Evolutionary conservation across 2,888 invertebrate species (phyloP).

Genomic region (Strigamia maritima): DNA sequence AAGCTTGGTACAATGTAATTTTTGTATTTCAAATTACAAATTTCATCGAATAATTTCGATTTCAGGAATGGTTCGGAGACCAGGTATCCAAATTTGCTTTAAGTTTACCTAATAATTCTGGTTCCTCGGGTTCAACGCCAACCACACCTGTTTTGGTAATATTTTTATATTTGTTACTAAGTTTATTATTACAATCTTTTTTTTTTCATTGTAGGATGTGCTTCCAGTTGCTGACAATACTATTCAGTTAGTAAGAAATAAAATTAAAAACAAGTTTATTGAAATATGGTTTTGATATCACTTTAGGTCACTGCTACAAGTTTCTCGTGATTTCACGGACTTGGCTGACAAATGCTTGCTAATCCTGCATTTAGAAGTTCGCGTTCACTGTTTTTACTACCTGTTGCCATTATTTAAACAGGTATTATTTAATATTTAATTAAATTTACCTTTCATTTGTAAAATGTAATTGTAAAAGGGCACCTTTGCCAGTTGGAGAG

Average conservation of each 20-base stretch:
- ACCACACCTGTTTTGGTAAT: slow-evolving; percentile 38
- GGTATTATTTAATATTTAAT: slow-evolving; percentile 41
- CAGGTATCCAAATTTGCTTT: slow-evolving; percentile 63
- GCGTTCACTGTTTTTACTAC: slow-evolving; percentile 95
- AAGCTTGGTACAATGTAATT: slow-evolving; percentile 65
- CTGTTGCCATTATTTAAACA: slow-evolving; percentile 62
- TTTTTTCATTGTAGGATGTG: slow-evolving; percentile 25
- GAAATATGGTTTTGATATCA: slow-evolving; percentile 14
- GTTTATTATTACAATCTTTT: neutral
- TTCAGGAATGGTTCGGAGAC: slow-evolving; percentile 73
- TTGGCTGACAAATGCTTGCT: slow-evolving; percentile 85
- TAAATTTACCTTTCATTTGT: neutral
- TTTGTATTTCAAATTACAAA: neutral
- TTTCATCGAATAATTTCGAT: neutral
- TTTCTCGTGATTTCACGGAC: slow-evolving; percentile 79
- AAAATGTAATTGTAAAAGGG: slow-evolving; percentile 41
- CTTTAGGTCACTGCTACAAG: slow-evolving; percentile 47
- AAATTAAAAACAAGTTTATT: slow-evolving; percentile 31
- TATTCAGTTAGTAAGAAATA: slow-evolving; percentile 37
- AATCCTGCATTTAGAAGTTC: slow-evolving; percentile 86
- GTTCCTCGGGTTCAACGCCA: slow-evolving; percentile 34
- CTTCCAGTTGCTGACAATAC: slow-evolving; percentile 37
- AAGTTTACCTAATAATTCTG: slow-evolving; percentile 55
- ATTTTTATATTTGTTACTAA: neutral
- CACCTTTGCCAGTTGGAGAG: slow-evolving; percentile 58